Conservation (phyloP, 2,888 invertebrate genomes). For the Drosophila pseudotakahashii region DNA sequence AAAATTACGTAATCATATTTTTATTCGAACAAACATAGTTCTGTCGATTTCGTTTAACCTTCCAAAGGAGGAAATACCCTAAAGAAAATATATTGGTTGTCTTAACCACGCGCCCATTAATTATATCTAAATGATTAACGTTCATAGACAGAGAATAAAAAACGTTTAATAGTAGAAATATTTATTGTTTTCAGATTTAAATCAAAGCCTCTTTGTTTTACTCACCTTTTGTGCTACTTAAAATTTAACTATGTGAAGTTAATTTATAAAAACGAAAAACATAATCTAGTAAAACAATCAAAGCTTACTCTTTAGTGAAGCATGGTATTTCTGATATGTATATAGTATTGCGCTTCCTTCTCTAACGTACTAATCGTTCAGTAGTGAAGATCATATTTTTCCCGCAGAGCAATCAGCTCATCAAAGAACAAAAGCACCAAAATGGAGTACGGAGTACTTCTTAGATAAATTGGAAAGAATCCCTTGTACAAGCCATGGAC, state of each 20-base stretch:
- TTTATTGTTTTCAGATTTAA: too few species aligned
- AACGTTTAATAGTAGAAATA: too few species aligned
- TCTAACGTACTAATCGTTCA: not conserved
- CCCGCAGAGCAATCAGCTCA: conserved; percentile 84
- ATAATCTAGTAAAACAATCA: not conserved
- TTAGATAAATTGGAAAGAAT: conserved; percentile 92
- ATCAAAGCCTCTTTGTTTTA: too few species aligned
- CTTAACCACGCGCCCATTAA: too few species aligned
- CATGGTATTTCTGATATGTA: not conserved
- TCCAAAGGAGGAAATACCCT: too few species aligned
- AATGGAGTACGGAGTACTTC: conserved; percentile 96
- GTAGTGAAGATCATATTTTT: conserved; percentile 55
- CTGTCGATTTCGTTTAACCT: too few species aligned
- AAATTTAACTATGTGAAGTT: not conserved
- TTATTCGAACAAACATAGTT: too few species aligned
- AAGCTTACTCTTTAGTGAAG: not conserved
- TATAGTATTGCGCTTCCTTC: not conserved
- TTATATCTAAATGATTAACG: too few species aligned
- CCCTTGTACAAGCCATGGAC: conserved; percentile 94
- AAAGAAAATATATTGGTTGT: too few species aligned
- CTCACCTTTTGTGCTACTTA: not conserved
- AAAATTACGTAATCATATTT: too few species aligned
- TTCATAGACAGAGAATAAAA: too few species aligned
- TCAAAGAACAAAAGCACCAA: conserved; percentile 95
- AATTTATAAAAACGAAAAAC: not conserved